phyloP scores from a whole-genome alignment of 2,113 vertebrate species.

The Cololabis saira region DNA sequence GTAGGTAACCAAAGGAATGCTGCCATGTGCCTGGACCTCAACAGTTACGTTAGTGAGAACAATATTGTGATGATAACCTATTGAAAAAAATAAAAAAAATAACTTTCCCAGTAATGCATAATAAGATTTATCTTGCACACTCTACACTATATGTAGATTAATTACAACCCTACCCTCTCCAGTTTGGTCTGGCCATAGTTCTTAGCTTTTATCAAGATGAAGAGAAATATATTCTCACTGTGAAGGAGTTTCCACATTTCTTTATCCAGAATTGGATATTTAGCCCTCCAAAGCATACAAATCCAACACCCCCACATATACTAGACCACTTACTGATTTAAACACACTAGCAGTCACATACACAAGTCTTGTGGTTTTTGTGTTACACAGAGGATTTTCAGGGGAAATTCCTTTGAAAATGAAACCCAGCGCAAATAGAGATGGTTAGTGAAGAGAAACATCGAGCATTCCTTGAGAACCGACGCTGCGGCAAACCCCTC shows the following conservation, averaged over 20 bases:
- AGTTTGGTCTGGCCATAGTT: neutral
- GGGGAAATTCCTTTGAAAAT: slow-evolving; percentile 73
- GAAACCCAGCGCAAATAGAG: slow-evolving; percentile 55
- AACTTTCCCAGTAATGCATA: neutral
- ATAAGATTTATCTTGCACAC: neutral
- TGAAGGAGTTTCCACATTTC: slow-evolving; percentile 26
- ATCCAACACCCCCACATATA: neutral
- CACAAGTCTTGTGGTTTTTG: slow-evolving; percentile 39
- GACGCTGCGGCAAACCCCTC: slow-evolving; percentile 32
- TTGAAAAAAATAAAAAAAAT: no score
- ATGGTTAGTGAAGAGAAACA: slow-evolving; percentile 60
- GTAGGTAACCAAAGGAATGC: no score
- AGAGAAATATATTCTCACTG: neutral
- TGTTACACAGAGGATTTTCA: slow-evolving; percentile 47
- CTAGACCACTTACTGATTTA: slow-evolving; percentile 1
- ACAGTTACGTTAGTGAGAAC: no score
- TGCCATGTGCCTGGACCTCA: no score
- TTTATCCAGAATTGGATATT: slow-evolving; percentile 4
- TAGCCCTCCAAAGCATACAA: slow-evolving; percentile 17
- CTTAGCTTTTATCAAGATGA: neutral
- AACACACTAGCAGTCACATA: slow-evolving; percentile 10
- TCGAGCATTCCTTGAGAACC: slow-evolving; percentile 56
- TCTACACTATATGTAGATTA: neutral
- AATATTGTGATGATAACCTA: no score
- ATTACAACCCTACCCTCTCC: slow-evolving; percentile 1